These are phyloP conservation scores for Agrotis puta DNA, from an alignment of 2,888 invertebrate genomes.

Conservation along the genomic window DNA sequence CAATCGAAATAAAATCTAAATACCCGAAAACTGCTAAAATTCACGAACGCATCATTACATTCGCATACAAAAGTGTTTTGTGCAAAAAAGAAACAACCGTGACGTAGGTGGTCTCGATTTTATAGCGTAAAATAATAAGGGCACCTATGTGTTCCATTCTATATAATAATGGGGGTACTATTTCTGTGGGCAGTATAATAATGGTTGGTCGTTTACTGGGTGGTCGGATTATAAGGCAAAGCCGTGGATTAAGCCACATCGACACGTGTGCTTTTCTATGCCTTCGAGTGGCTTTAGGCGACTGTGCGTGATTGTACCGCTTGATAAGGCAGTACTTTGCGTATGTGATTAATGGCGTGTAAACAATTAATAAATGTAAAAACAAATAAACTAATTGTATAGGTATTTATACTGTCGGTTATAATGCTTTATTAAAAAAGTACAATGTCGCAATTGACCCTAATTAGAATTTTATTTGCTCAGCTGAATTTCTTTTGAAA, in stretches of 20 bases:
- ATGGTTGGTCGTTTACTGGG: conserved; percentile 82
- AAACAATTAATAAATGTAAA: conserved; percentile 8
- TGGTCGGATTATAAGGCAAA: conserved; percentile 88
- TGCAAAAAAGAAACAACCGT: conserved; percentile 71
- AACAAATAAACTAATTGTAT: background rate
- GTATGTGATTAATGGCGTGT: conserved; percentile 30
- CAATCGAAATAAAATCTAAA: conserved; percentile 71
- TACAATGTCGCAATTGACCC: background rate
- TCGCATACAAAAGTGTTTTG: conserved; percentile 79
- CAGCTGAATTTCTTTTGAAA: conserved; percentile 52
- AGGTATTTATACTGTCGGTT: background rate
- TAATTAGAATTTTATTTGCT: conserved; percentile 24
- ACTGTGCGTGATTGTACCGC: conserved; percentile 79
- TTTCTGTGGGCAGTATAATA: conserved; percentile 84
- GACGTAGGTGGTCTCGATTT: conserved; percentile 88
- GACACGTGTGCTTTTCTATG: conserved; percentile 87
- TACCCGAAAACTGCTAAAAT: conserved; percentile 82
- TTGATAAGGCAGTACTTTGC: conserved; percentile 62
- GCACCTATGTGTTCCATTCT: conserved; percentile 85
- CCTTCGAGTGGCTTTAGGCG: conserved; percentile 85
- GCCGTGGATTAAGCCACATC: conserved; percentile 87
- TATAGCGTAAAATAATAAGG: conserved; percentile 87
- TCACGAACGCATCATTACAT: conserved; percentile 89
- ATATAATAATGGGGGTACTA: conserved; percentile 87
- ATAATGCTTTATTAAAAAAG: background rate